Evolutionary conservation across 2,113 vertebrate genomes (phyloP).

Genomic region (Pogonocichla stellata): DNA sequence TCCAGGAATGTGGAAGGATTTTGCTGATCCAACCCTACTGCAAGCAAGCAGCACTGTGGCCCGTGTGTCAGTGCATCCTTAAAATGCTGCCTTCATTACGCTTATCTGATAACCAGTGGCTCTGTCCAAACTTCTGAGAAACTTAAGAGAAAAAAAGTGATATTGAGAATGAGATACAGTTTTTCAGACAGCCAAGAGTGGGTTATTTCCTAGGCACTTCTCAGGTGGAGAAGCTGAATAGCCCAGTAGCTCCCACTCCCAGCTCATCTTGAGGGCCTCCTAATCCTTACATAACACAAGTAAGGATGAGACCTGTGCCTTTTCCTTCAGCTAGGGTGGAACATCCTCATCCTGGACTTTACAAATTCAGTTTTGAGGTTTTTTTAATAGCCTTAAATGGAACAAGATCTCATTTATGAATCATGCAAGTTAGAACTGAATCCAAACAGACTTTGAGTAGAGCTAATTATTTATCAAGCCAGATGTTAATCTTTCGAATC

Average conservation of each 20-base stretch:
- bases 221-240: neutral
- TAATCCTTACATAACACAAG: neutral
- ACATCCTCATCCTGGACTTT: neutral
- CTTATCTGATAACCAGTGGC: neutral
- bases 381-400: neutral
- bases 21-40: neutral
- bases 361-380: rapidly evolving
- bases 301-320: neutral
- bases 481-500: neutral
- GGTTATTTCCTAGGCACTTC: neutral
- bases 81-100: rapidly evolving
- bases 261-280: neutral
- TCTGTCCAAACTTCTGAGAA: neutral
- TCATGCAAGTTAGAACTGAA: neutral
- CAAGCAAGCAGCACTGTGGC: neutral
- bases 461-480: neutral
- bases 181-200: neutral
- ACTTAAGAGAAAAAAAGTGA: neutral
- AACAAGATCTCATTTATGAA: neutral
- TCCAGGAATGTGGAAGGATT: neutral
- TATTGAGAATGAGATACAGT: neutral
- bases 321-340: neutral
- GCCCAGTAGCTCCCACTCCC: neutral
- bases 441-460: neutral
- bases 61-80: neutral